phyloP scores from a whole-genome alignment of 2,797 vertebrate species.

The Otolemur crassicaudatus region DNA sequence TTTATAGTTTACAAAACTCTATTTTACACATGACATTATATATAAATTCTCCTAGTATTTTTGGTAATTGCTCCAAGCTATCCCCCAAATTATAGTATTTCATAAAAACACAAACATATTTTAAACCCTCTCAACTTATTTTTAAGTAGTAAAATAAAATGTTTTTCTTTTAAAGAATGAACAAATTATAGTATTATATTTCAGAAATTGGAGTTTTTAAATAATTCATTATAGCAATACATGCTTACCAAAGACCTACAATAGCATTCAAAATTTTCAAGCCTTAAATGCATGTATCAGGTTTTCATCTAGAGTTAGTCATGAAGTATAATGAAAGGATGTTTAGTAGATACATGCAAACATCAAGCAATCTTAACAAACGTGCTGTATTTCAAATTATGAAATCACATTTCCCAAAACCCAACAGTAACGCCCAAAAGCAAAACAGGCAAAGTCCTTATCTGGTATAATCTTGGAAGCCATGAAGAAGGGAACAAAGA shows the following conservation, averaged over 20 bases:
- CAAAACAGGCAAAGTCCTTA: not conserved
- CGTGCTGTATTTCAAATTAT: not conserved
- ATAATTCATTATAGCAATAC: not conserved
- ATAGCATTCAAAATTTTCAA: not conserved
- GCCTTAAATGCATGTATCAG: not conserved
- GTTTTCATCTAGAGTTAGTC: not conserved
- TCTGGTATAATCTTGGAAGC: not conserved
- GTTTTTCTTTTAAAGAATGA: conserved; percentile 19
- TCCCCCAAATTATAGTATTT: not conserved
- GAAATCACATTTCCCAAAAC: conserved; percentile 12
- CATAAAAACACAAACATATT: not conserved
- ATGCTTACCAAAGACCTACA: not conserved
- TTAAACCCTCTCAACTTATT: not conserved
- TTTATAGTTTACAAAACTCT: not conserved
- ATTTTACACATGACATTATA: conserved; percentile 7
- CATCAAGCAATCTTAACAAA: not conserved
- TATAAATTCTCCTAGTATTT: not conserved
- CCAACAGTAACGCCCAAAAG: not conserved
- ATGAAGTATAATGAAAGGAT: not conserved
- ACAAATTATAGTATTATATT: not conserved
- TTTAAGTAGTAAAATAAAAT: conserved; percentile 10
- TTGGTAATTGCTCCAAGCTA: not conserved
- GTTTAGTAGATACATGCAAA: not conserved
- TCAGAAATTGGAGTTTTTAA: not conserved
- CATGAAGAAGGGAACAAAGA: not conserved